A percentile compares a stretch with the other conserved stretches of the same genome.
Evolutionary conservation across 2,888 invertebrate species (phyloP).

Genomic region (Tenthredo amoena): DNA sequence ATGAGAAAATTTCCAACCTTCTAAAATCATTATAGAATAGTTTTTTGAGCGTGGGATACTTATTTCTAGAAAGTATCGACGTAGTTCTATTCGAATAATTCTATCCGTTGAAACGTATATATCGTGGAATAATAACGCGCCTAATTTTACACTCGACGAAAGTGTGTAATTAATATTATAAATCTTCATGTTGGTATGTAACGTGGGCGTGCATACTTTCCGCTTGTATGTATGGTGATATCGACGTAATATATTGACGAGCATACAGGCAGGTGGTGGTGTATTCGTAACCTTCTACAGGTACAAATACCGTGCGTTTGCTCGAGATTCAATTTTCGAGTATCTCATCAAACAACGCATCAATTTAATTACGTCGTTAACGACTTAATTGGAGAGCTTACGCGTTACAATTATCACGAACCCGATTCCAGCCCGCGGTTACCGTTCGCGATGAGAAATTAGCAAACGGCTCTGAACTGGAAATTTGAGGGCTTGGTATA

Average conservation of each 20-base stretch:
- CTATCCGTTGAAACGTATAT: not conserved
- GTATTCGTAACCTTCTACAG: not conserved
- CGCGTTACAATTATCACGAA: constrained; percentile 22
- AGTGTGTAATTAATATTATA: not conserved
- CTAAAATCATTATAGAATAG: not conserved
- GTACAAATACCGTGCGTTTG: not conserved
- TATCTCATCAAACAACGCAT: constrained; percentile 28
- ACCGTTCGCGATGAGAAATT: not conserved
- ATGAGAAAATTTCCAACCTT: not conserved
- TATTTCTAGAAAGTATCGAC: not conserved
- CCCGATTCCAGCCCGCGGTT: not conserved
- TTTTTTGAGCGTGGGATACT: not conserved
- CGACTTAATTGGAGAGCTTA: constrained; percentile 3
- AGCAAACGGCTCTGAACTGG: not conserved
- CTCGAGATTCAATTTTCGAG: constrained; percentile 23
- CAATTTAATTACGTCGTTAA: constrained; percentile 37
- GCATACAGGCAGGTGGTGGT: not conserved
- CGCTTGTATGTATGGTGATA: not conserved
- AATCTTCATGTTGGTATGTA: not conserved
- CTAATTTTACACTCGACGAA: not conserved
- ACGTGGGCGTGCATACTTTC: not conserved
- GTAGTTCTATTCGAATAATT: not conserved
- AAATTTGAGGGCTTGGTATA: not conserved
- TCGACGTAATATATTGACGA: not conserved
- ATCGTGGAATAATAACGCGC: not conserved